Conservation (phyloP, 2,113 vertebrate genomes). For the Melanerpes aurifrons region DNA sequence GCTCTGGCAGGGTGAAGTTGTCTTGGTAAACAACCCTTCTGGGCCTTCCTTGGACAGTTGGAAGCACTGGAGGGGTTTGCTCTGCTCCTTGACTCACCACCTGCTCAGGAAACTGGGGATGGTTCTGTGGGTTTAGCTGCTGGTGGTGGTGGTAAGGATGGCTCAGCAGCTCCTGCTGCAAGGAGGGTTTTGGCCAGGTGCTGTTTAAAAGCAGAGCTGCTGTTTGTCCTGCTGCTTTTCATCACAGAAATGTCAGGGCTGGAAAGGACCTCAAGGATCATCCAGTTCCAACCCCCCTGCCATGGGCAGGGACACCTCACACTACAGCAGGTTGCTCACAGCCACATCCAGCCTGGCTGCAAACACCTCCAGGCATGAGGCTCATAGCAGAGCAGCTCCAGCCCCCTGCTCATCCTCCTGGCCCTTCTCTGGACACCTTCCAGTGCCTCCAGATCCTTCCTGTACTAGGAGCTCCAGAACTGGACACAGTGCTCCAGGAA, state of each 20-base stretch:
- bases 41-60: not conserved
- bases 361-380: no score
- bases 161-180: not conserved
- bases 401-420: no score
- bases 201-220: not conserved
- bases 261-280: no score
- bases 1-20: not conserved
- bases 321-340: no score
- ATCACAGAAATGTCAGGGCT: not conserved
- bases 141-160: not conserved
- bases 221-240: not conserved
- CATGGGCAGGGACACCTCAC: no score
- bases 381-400: no score
- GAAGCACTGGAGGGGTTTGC: accelerated
- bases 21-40: not conserved
- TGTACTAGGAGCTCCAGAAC: no score
- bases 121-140: not conserved
- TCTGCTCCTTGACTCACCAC: not conserved
- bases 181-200: not conserved
- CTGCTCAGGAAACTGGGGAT: not conserved
- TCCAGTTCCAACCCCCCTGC: no score
- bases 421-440: no score
- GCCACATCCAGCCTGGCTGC: no score
- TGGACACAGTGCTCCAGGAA: no score
- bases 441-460: no score